A percentile compares a stretch with the other conserved stretches of the same genome.
These are phyloP conservation scores for Encarsia formosa DNA, from an alignment of 2,888 invertebrate genomes.

Conservation along the genomic window DNA sequence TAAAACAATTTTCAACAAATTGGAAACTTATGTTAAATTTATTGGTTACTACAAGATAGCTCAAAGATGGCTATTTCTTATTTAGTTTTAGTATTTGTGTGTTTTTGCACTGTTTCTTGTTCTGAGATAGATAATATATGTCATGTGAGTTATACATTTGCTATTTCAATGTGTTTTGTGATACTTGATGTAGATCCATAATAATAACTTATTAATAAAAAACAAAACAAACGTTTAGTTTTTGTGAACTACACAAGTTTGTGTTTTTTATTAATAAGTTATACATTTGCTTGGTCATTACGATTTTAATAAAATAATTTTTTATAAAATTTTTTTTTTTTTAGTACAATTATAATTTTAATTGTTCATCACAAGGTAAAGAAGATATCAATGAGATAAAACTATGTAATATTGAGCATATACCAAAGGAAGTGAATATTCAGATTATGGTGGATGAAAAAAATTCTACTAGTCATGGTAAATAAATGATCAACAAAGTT, in stretches of 20 bases:
- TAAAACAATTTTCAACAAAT: slow-evolving; percentile 5
- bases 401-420: slow-evolving; percentile 14
- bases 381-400: slow-evolving; percentile 1
- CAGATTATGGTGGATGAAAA: slow-evolving; percentile 23
- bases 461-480: slow-evolving; percentile 22
- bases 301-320: neutral
- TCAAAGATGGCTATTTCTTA: slow-evolving; percentile 11
- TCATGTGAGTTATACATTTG: slow-evolving; percentile 19
- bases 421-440: slow-evolving; percentile 22
- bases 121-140: slow-evolving; percentile 8
- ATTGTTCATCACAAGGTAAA: slow-evolving; percentile 4
- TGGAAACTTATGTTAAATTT: slow-evolving; percentile 13
- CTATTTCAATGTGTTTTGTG: no score
- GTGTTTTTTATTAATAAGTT: no score
- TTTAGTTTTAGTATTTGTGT: slow-evolving; percentile 7
- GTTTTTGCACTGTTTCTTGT: slow-evolving; percentile 4
- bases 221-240: no score
- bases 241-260: no score
- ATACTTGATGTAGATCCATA: no score
- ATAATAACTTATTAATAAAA: no score
- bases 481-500: neutral
- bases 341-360: slow-evolving; percentile 13
- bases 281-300: neutral
- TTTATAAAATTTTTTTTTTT: neutral
- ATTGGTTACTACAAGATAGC: no score